A percentile compares a stretch with the other conserved stretches of the same genome.
Evolutionary conservation across 2,797 vertebrate species (phyloP).

Genomic region (Macropus fuliginosus): DNA sequence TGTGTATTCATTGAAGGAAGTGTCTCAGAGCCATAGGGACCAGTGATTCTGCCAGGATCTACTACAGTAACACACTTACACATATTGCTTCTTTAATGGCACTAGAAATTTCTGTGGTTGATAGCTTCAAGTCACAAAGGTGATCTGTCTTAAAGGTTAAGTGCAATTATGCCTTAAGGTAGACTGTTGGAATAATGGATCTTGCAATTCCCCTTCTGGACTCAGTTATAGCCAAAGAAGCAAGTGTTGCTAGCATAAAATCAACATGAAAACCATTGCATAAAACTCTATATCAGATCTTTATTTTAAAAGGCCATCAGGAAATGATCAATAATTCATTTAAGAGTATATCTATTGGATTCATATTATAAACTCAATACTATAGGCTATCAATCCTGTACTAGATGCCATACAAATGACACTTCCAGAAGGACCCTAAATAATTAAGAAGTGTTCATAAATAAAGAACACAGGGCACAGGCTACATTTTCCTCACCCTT

Average conservation of each 20-base stretch:
- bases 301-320: slow-evolving; percentile 1
- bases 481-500: not conserved
- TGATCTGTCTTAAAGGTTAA: no score
- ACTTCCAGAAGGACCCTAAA: not conserved
- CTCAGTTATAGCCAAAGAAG: not conserved
- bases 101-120: not conserved
- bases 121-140: not conserved
- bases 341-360: not conserved
- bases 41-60: not conserved
- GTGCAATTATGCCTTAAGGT: no score
- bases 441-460: not conserved
- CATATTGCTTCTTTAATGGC: not conserved
- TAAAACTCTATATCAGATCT: not conserved
- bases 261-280: not conserved
- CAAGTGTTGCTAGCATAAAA: not conserved
- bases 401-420: not conserved
- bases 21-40: not conserved
- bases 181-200: no score
- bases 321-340: slow-evolving; percentile 13
- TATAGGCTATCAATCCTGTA: not conserved
- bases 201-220: not conserved
- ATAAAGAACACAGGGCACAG: not conserved
- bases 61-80: not conserved
- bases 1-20: not conserved
- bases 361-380: not conserved